A percentile compares a stretch with the other conserved stretches of the same genome.
Evolutionary conservation across 2,113 vertebrate genomes (phyloP).

Genomic region (Platysternon megacephalum): DNA sequence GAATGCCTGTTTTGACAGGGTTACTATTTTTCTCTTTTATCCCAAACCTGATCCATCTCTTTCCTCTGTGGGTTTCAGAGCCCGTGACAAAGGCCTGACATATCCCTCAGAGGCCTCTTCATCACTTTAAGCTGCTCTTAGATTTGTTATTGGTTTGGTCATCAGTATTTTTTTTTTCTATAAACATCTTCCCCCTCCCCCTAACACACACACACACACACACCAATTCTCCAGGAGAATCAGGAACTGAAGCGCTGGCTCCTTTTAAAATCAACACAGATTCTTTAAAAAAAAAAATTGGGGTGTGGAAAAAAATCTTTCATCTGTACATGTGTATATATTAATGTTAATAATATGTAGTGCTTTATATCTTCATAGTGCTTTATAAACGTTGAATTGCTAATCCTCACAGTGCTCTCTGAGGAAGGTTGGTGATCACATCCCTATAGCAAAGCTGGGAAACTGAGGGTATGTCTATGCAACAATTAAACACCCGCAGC

Average conservation of each 20-base stretch:
- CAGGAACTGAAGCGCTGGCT: neutral
- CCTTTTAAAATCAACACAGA: neutral
- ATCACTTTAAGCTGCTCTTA: neutral
- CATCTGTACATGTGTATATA: neutral
- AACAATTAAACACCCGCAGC: neutral
- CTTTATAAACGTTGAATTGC: neutral
- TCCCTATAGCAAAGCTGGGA: neutral
- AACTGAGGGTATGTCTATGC: neutral
- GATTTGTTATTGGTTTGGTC: neutral
- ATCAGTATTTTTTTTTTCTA: neutral
- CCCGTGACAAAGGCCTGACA: neutral
- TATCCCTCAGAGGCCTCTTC: neutral
- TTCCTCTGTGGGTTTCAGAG: neutral
- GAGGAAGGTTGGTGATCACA: neutral
- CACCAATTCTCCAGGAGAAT: neutral
- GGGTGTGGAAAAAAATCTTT: neutral
- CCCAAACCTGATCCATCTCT: neutral
- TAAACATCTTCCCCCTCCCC: neutral
- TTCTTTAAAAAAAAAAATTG: neutral
- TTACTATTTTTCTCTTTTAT: neutral
- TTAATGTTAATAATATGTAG: neutral
- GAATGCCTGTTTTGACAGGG: neutral
- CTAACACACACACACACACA: neutral
- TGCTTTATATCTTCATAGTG: too few relatives aligned
- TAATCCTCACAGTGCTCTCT: neutral